phyloP scores from a whole-genome alignment of 2,888 invertebrate genomes.

The Venusia cambrica region DNA sequence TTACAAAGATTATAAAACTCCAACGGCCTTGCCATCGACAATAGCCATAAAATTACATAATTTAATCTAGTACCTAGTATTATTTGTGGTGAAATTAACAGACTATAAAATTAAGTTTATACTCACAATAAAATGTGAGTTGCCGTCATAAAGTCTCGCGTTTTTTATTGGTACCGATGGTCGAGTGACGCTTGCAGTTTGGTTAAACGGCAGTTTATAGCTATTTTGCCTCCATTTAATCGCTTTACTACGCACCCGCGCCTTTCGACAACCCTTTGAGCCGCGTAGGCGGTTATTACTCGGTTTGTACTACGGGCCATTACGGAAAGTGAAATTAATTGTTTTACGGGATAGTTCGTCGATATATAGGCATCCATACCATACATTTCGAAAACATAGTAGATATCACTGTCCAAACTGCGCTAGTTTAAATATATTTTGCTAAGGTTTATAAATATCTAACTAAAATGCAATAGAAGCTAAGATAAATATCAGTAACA shows the following conservation, averaged over 20 bases:
- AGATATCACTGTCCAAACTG: no score
- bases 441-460: no score
- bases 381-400: no score
- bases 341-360: slow-evolving; percentile 15
- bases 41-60: slow-evolving; percentile 66
- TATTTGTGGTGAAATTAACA: slow-evolving; percentile 81
- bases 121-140: slow-evolving; percentile 81
- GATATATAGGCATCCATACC: not conserved
- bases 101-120: slow-evolving; percentile 82
- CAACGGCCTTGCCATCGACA: slow-evolving; percentile 63
- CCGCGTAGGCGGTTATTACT: slow-evolving; percentile 27
- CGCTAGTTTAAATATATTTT: no score
- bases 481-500: no score
- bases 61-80: slow-evolving; percentile 73
- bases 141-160: slow-evolving; percentile 81
- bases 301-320: slow-evolving; percentile 17
- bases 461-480: no score
- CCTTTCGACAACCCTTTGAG: slow-evolving; percentile 61
- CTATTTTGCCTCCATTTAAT: slow-evolving; percentile 81
- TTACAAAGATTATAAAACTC: slow-evolving; percentile 14
- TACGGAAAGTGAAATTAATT: slow-evolving; percentile 22
- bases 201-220: slow-evolving; percentile 80
- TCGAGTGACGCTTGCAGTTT: slow-evolving; percentile 79
- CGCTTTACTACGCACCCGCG: slow-evolving; percentile 78
- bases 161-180: slow-evolving; percentile 77